phyloP scores from a whole-genome alignment of 2,113 vertebrate species.

The Xenotilapia flavipinnis region DNA sequence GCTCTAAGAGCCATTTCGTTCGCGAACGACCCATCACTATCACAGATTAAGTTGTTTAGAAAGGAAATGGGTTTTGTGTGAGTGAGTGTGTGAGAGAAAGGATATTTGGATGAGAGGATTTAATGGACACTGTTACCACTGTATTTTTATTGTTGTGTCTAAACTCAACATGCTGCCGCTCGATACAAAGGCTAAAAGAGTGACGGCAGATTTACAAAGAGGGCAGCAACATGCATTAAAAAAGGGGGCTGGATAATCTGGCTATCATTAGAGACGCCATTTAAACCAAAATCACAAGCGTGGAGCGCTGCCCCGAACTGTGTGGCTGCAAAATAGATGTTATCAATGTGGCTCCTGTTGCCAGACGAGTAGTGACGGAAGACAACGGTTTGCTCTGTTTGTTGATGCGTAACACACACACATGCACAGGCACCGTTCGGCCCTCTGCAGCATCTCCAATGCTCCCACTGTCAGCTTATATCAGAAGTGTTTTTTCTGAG shows the following conservation, averaged over 20 bases:
- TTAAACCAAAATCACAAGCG: constrained; percentile 26
- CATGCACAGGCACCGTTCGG: neutral
- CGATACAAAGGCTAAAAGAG: neutral
- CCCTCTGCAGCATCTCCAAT: constrained; percentile 11
- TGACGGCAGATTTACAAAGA: neutral
- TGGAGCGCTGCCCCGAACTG: neutral
- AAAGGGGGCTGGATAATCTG: neutral
- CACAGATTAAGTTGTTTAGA: neutral
- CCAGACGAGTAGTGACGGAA: constrained; percentile 21
- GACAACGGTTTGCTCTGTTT: constrained; percentile 31
- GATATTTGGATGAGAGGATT: neutral
- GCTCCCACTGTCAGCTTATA: constrained; percentile 22
- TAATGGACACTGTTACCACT: neutral
- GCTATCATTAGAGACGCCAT: constrained; percentile 16
- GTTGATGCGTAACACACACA: constrained; percentile 18
- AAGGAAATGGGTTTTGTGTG: neutral
- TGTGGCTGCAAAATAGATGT: constrained; percentile 52
- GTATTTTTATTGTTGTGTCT: neutral
- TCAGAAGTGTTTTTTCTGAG: neutral
- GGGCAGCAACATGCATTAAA: constrained; percentile 21
- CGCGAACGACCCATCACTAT: neutral
- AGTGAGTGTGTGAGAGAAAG: neutral
- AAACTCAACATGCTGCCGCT: neutral
- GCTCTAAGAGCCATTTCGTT: too few species aligned
- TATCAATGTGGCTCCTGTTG: constrained; percentile 38